These are phyloP conservation scores for Coranthus polyacanthus DNA, from an alignment of 2,797 vertebrate genomes.

Conservation along the genomic window DNA sequence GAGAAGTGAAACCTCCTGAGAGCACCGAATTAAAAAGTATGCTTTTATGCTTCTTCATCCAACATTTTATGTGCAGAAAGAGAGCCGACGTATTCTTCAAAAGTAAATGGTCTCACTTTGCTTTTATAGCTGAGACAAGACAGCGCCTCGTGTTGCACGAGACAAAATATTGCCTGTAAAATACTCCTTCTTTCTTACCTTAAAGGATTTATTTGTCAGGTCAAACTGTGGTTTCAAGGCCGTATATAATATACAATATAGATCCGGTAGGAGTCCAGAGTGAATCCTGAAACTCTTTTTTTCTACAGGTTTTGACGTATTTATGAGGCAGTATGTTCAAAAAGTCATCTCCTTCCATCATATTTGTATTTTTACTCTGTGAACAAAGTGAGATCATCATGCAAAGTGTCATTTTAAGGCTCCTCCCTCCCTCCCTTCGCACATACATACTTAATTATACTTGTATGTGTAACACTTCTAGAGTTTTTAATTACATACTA, in stretches of 20 bases:
- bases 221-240: background rate
- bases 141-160: background rate
- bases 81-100: too few species aligned
- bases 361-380: conserved; percentile 30
- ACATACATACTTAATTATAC: conserved; percentile 66
- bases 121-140: conserved; percentile 6
- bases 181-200: background rate
- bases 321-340: conserved; percentile 9
- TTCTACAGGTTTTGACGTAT: conserved; percentile 19
- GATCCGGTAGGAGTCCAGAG: conserved; percentile 5
- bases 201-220: conserved; percentile 5
- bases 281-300: conserved; percentile 21
- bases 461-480: conserved; percentile 65
- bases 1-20: too few species aligned
- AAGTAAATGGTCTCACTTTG: conserved; percentile 2
- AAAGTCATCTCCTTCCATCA: background rate
- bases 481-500: conserved; percentile 81
- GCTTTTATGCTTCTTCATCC: too few species aligned
- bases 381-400: conserved; percentile 31
- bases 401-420: conserved; percentile 19
- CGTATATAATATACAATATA: background rate
- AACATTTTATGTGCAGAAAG: too few species aligned
- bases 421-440: conserved; percentile 2
- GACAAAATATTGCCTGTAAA: background rate
- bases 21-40: too few species aligned